A percentile compares a stretch with the other conserved stretches of the same genome.
Evolutionary conservation across 37 sponge, comb jelly and placozoan species (phyloP).

Genomic region (Hexactinellida sp.): DNA sequence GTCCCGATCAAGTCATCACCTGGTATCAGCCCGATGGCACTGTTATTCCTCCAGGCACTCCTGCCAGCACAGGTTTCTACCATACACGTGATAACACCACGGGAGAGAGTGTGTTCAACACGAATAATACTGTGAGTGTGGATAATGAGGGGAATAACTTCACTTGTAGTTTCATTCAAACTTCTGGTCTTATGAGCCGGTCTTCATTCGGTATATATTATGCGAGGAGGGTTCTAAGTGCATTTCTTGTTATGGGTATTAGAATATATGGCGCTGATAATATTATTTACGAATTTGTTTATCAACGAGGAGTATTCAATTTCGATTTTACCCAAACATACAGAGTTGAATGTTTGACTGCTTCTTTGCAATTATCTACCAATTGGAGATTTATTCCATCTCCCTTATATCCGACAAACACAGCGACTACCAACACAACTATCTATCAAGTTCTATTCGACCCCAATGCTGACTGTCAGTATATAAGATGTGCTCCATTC

Average conservation of each 20-base stretch:
- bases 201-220: neutral
- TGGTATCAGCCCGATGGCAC: neutral
- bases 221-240: neutral
- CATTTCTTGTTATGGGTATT: neutral
- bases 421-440: neutral
- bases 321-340: neutral
- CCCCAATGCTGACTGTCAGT: neutral
- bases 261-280: neutral
- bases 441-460: neutral
- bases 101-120: neutral
- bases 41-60: neutral
- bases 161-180: neutral
- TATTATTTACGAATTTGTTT: constrained; percentile 1
- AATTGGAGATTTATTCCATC: neutral
- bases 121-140: neutral
- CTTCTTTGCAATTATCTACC: neutral
- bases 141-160: neutral
- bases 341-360: neutral
- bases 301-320: neutral
- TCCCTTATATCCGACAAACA: neutral
- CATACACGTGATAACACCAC: neutral
- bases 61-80: neutral
- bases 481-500: neutral
- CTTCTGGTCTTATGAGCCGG: neutral
- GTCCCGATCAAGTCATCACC: neutral